Conservation (phyloP, 2,888 invertebrate species). For the Liopterus haemorrhoidalis region DNA sequence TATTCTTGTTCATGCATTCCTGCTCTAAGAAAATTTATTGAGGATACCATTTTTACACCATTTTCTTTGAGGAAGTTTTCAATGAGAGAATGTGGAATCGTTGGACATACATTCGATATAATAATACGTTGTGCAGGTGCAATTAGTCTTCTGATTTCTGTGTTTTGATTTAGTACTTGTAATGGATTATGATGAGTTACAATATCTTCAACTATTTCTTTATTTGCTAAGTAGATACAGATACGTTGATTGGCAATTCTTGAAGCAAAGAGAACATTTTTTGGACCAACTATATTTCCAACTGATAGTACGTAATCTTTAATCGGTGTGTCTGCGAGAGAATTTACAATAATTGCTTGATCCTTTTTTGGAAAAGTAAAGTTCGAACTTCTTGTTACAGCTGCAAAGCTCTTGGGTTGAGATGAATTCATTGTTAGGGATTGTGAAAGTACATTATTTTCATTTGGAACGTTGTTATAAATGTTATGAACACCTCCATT, state of each 20-base stretch:
- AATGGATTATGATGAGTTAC: constrained; percentile 7
- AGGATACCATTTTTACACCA: constrained; percentile 2
- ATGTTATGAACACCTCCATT: too few species aligned
- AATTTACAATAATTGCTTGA: constrained; percentile 7
- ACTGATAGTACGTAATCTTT: constrained; percentile 8
- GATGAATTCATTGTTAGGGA: too few species aligned
- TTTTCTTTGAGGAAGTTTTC: constrained; percentile 3
- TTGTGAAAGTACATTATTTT: too few species aligned
- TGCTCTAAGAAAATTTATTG: constrained; percentile 5
- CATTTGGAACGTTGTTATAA: too few species aligned
- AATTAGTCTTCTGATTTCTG: constrained; percentile 13
- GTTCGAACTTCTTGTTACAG: too few species aligned
- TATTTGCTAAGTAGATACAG: constrained; percentile 12
- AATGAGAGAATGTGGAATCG: constrained; percentile 9
- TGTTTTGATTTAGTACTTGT: constrained; percentile 1
- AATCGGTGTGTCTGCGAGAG: not conserved
- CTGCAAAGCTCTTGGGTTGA: too few species aligned
- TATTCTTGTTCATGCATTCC: constrained; percentile 9
- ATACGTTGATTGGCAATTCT: constrained; percentile 17
- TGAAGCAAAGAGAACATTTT: constrained; percentile 15
- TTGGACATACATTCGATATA: constrained; percentile 14
- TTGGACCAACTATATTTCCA: constrained; percentile 12
- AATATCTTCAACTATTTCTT: constrained; percentile 14
- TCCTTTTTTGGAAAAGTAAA: constrained; percentile 6
- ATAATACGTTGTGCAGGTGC: constrained; percentile 14